Conservation (phyloP, 2,113 vertebrate genomes). For the Podarcis cretensis region DNA sequence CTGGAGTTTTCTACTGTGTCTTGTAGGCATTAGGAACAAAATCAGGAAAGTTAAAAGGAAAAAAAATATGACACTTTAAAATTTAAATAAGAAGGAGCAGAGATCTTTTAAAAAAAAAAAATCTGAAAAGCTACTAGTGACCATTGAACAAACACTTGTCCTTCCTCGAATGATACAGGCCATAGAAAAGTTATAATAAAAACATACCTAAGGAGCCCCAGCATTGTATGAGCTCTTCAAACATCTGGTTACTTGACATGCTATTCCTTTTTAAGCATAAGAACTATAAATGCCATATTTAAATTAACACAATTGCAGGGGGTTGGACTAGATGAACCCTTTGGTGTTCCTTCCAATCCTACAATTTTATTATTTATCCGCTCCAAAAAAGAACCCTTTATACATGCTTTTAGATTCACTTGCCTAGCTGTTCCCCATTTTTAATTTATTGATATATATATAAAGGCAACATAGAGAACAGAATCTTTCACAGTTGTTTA, state of each 20-base stretch:
- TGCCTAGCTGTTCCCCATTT: background rate
- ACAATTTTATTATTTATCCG: background rate
- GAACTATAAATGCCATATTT: background rate
- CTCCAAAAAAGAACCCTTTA: background rate
- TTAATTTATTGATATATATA: background rate
- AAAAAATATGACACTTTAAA: slow-evolving; percentile 37
- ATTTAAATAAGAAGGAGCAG: slow-evolving; percentile 6
- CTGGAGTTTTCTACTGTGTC: slow-evolving; percentile 31
- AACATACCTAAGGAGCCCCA: slow-evolving; percentile 43
- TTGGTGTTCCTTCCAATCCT: background rate
- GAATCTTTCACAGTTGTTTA: background rate
- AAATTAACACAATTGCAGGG: background rate
- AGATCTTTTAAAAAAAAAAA: slow-evolving; percentile 11
- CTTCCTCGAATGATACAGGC: slow-evolving; percentile 38
- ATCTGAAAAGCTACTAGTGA: slow-evolving; percentile 51
- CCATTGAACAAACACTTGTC: slow-evolving; percentile 49
- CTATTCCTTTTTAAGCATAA: slow-evolving; percentile 19
- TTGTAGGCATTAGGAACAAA: slow-evolving; percentile 51
- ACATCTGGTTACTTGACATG: slow-evolving; percentile 31
- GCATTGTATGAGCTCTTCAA: slow-evolving; percentile 51
- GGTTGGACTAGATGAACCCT: too few species aligned
- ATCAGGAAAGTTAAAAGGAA: slow-evolving; percentile 19
- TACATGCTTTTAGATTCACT: background rate
- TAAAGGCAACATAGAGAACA: fast-evolving
- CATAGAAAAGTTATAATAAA: slow-evolving; percentile 47